phyloP scores from a whole-genome alignment of 1,140 invertebrate species.

The Gonioctena quinquepunctata region DNA sequence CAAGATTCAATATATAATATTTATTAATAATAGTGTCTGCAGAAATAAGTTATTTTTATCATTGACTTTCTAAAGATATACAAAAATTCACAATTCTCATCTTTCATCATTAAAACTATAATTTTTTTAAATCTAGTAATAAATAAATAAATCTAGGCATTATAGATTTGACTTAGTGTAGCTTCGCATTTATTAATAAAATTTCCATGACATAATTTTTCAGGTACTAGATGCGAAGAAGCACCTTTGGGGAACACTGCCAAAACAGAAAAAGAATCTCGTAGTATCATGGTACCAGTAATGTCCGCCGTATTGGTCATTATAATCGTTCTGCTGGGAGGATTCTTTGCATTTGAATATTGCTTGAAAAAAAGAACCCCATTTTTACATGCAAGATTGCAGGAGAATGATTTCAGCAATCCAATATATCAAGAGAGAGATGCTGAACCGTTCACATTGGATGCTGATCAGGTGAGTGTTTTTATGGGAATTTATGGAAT shows the following conservation, averaged over 20 bases:
- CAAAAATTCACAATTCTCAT: no score
- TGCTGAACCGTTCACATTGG: slow-evolving; percentile 64
- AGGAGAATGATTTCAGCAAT: slow-evolving; percentile 79
- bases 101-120: no score
- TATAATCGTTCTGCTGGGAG: slow-evolving; percentile 30
- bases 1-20: no score
- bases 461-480: slow-evolving; percentile 63
- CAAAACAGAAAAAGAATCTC: slow-evolving; percentile 1
- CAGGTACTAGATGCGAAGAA: slow-evolving; percentile 14
- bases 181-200: no score
- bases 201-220: no score
- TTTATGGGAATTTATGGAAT: no score
- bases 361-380: slow-evolving; percentile 60
- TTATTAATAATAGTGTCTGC: no score
- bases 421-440: slow-evolving; percentile 79
- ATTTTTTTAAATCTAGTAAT: no score
- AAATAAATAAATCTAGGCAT: no score
- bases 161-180: no score
- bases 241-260: not conserved
- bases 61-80: no score
- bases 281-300: slow-evolving; percentile 33
- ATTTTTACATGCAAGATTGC: slow-evolving; percentile 78
- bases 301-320: slow-evolving; percentile 33
- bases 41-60: no score
- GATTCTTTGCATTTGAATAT: slow-evolving; percentile 33